phyloP scores from a whole-genome alignment of 30 jellyfish, hydroid and myxozoan species.

The Nemopilema nomurai region DNA sequence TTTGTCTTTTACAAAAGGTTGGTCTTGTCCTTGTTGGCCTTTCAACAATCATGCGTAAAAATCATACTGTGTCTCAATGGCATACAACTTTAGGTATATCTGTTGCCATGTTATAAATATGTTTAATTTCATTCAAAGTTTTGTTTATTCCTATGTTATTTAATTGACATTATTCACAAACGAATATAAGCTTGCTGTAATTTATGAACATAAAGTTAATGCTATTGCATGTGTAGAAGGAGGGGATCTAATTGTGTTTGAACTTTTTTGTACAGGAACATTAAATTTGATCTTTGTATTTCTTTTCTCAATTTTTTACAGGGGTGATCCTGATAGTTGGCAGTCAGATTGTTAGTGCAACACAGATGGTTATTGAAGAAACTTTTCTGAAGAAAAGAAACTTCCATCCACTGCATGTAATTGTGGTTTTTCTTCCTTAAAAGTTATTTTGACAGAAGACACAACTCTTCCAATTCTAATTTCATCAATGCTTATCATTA shows the following conservation, averaged over 20 bases:
- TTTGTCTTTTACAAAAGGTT: conserved; percentile 21
- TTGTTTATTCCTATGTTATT: too few relatives aligned
- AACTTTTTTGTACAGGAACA: too few relatives aligned
- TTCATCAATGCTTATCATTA: too few relatives aligned
- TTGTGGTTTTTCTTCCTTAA: too few relatives aligned
- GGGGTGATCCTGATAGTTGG: conserved; percentile 81
- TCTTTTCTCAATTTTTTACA: conserved; percentile 3
- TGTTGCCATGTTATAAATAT: neutral
- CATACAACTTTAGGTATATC: conserved; percentile 77
- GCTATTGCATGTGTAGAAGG: too few relatives aligned
- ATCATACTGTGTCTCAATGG: conserved; percentile 84
- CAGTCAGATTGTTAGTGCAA: conserved; percentile 86
- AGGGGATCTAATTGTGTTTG: too few relatives aligned
- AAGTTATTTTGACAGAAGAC: too few relatives aligned
- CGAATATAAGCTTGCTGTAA: too few relatives aligned
- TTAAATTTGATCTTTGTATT: neutral
- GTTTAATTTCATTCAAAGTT: neutral
- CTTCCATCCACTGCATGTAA: conserved; percentile 80
- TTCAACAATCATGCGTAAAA: conserved; percentile 59
- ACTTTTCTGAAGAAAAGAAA: conserved; percentile 69
- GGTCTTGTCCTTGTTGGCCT: conserved; percentile 85
- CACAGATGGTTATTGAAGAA: conserved; percentile 91
- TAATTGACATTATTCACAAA: too few relatives aligned
- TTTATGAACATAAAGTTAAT: too few relatives aligned
- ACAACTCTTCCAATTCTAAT: too few relatives aligned